phyloP scores from a whole-genome alignment of 2,888 invertebrate genomes.

The Mimumesa dahlbomi region DNA sequence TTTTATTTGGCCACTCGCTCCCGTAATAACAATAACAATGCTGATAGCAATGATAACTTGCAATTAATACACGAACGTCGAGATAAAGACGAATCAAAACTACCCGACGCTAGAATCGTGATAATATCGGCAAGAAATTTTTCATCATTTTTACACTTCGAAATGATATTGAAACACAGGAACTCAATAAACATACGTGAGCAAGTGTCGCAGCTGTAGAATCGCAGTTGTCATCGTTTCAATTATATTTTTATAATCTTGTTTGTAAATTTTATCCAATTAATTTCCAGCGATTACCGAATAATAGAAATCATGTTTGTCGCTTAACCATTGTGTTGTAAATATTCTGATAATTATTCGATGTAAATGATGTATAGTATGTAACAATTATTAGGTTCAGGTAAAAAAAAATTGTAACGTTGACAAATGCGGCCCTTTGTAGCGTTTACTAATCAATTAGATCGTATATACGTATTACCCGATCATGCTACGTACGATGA shows the following conservation, averaged over 20 bases:
- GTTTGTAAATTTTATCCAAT: neutral
- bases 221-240: conserved; percentile 15
- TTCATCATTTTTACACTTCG: too few species aligned
- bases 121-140: too few species aligned
- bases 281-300: neutral
- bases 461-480: conserved; percentile 15
- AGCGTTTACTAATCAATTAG: conserved; percentile 19
- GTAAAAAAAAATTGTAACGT: neutral
- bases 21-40: conserved; percentile 1
- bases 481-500: conserved; percentile 37
- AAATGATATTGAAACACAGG: conserved; percentile 10
- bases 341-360: too few species aligned
- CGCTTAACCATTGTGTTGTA: too few species aligned
- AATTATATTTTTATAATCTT: neutral
- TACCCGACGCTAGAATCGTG: too few species aligned
- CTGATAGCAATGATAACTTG: neutral
- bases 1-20: conserved; percentile 40
- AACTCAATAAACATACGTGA: conserved; percentile 18
- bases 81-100: too few species aligned
- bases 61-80: neutral
- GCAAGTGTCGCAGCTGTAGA: conserved; percentile 13
- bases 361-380: too few species aligned
- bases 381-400: too few species aligned
- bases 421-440: conserved; percentile 11
- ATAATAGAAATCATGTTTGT: too few species aligned